A percentile compares a stretch with the other conserved stretches of the same genome.
These are phyloP conservation scores for Perccottus glenii DNA, from an alignment of 2,113 vertebrate species.

Conservation along the genomic window DNA sequence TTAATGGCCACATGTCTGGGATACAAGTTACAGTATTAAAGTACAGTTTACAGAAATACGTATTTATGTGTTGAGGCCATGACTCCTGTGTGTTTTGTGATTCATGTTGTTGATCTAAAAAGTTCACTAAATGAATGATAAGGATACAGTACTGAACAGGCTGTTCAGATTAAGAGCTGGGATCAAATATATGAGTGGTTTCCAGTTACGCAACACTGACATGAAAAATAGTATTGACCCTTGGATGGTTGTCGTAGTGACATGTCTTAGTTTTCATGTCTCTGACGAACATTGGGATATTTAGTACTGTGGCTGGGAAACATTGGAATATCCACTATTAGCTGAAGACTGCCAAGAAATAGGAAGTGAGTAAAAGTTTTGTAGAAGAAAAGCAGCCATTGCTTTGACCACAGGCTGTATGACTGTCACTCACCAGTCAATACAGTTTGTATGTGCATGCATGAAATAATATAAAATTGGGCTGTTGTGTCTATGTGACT, in stretches of 20 bases:
- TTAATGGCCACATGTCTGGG: too few species aligned
- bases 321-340: constrained; percentile 9
- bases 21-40: too few species aligned
- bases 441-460: constrained; percentile 25
- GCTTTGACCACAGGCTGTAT: neutral
- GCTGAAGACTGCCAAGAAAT: constrained; percentile 7
- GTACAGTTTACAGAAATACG: too few species aligned
- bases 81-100: too few species aligned
- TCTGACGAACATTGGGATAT: constrained; percentile 32
- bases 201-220: constrained; percentile 24
- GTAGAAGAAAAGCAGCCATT: constrained; percentile 20
- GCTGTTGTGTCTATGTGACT: constrained; percentile 28
- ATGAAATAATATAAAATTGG: constrained; percentile 24
- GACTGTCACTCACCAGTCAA: constrained; percentile 15
- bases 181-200: constrained; percentile 15
- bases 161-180: constrained; percentile 20
- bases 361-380: constrained; percentile 37
- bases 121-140: constrained; percentile 15
- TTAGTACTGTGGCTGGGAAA: constrained; percentile 26
- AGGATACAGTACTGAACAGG: neutral
- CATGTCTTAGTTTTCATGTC: constrained; percentile 22
- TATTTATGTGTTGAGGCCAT: too few species aligned
- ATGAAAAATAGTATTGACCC: constrained; percentile 44
- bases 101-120: too few species aligned
- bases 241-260: constrained; percentile 31